Conservation (phyloP, 2,797 vertebrate species). For the Mastacembelus armatus region DNA sequence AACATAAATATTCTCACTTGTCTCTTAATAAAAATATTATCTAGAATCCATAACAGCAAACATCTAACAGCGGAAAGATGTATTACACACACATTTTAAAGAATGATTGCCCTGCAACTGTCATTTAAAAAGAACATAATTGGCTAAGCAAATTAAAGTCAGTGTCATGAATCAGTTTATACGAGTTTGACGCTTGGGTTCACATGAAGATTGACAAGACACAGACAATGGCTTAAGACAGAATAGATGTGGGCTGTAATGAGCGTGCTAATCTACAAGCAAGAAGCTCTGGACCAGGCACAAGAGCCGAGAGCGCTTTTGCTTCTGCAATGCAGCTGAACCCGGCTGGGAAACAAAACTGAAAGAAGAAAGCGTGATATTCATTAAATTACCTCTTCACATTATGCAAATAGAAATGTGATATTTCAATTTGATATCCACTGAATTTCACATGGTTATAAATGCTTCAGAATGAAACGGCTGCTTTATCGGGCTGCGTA, state of each 20-base stretch:
- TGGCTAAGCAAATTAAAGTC: conserved; percentile 29
- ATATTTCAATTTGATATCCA: conserved; percentile 21
- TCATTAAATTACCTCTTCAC: conserved; percentile 18
- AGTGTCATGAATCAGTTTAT: conserved; percentile 25
- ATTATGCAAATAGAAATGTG: conserved; percentile 11
- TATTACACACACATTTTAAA: background rate
- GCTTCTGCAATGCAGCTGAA: conserved; percentile 17
- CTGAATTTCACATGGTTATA: conserved; percentile 2
- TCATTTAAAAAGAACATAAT: conserved; percentile 8
- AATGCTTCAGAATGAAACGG: conserved; percentile 8
- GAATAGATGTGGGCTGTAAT: conserved; percentile 39
- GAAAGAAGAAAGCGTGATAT: background rate
- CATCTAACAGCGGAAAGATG: background rate
- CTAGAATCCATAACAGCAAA: conserved; percentile 8
- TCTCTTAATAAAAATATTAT: conserved; percentile 3
- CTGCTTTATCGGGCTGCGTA: conserved; percentile 7
- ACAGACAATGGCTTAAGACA: conserved; percentile 15
- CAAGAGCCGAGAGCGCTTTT: conserved; percentile 7
- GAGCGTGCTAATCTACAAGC: conserved; percentile 37
- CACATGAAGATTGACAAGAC: conserved; percentile 20
- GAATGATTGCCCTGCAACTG: background rate
- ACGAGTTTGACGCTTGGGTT: conserved; percentile 27
- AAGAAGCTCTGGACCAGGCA: conserved; percentile 26
- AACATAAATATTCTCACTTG: conserved; percentile 25
- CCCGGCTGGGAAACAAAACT: background rate